Evolutionary conservation across 1,140 invertebrate genomes (phyloP), one percentile per base, ranked within the genome.

Genomic region (Whitmania pigra): DNA sequence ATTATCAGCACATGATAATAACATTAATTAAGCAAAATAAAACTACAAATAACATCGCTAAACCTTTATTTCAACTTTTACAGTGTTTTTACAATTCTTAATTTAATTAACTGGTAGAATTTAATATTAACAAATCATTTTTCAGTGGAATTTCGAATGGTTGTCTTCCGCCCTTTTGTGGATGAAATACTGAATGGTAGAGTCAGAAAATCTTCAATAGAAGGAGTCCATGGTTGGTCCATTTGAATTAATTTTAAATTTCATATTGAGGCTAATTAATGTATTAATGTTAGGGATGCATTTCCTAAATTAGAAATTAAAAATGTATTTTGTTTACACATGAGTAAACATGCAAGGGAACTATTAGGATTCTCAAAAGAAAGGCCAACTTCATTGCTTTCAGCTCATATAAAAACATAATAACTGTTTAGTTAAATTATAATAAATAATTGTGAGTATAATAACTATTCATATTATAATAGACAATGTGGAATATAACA

Each of bases 151-250:
- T 63, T 63, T 20, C 9, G 57, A 31, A 25, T 63, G 22, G 89
- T 97, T 69, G 90, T 97, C 0, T 97, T 97, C 79, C 85, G 92
- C 31, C 94, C 94, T 0, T 89, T 90, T 80, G 87, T 94, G 75
- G 93, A 95, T 83, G 93, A 96, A 84, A 89, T 97, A 69, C 78
- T 97, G 17, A 85, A 89, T 75, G 94, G 94, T 22, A 95, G 93
- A 85, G 93, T 97, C 71, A 88, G 91, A 78, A 90, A 88, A 78
- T 94, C 90, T 78, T 91, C 88, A 77, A 85, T 88, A 74, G 93
- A 96, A 80, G 94, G 94, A 60, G 90, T 97, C n/a, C 88, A 94
- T 84, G 89, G 90, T 92, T 85, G 76, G 76, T 57, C 15, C 22
- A 29, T 71, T 49, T 15, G 25, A n/a, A 72, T 63, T 63, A 68